Percentiles rank a stretch among this genome's conserved stretches.
These are phyloP conservation scores for Anguilla marmorata DNA, from an alignment of 2,797 vertebrate species.

Conservation along the genomic window DNA sequence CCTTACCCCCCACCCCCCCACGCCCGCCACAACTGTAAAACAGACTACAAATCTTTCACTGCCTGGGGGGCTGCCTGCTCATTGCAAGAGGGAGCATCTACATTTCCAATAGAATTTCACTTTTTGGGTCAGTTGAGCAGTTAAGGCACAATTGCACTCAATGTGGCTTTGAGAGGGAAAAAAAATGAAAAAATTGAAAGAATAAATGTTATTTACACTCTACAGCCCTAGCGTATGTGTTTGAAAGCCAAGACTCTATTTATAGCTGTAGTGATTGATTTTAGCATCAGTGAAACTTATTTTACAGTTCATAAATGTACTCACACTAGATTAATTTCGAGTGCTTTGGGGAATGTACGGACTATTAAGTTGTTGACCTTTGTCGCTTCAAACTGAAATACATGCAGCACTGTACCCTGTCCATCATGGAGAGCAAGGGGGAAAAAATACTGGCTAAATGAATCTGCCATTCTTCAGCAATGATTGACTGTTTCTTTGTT, in stretches of 20 bases:
- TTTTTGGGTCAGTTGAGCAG: not conserved
- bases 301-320: conserved; percentile 14
- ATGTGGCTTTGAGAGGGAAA: not conserved
- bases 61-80: not conserved
- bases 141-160: not conserved
- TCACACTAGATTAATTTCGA: not conserved
- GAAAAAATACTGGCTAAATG: not conserved
- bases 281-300: not conserved
- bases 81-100: not conserved
- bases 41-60: not conserved
- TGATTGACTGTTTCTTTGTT: conserved; percentile 8
- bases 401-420: not conserved
- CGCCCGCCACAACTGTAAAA: too few species aligned
- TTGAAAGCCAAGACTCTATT: not conserved
- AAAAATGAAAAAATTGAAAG: not conserved
- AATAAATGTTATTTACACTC: not conserved
- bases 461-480: not conserved
- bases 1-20: too few species aligned
- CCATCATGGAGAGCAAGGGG: not conserved
- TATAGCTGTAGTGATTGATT: not conserved
- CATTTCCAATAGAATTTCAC: not conserved
- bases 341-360: not conserved
- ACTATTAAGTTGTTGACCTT: conserved; percentile 4
- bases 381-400: not conserved
- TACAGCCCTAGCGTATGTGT: not conserved